Conservation (phyloP, 1,140 invertebrate genomes). For the Aphidius gifuensis region DNA sequence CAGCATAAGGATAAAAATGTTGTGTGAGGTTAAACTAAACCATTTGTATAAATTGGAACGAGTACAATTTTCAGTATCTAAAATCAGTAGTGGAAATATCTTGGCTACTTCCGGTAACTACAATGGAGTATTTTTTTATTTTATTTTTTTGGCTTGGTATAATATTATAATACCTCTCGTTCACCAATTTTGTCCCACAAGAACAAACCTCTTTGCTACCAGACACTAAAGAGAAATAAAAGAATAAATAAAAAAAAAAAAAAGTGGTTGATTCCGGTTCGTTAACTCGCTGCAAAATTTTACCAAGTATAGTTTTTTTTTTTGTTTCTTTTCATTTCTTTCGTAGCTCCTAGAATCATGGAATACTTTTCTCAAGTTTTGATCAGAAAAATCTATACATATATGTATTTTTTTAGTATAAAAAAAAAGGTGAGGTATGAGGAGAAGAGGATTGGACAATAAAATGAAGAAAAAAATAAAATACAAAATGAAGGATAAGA, state of each 20-base stretch:
- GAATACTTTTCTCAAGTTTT: not conserved
- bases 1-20: too few species aligned
- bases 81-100: too few species aligned
- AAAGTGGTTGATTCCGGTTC: slow-evolving; percentile 11
- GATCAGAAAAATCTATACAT: not conserved
- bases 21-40: too few species aligned
- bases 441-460: not conserved
- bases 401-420: slow-evolving; percentile 1
- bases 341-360: too few species aligned
- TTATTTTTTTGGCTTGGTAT: not conserved
- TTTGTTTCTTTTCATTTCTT: too few species aligned
- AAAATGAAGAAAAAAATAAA: not conserved
- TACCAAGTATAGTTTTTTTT: too few species aligned
- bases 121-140: not conserved
- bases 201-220: not conserved
- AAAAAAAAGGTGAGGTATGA: not conserved
- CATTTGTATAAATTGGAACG: too few species aligned
- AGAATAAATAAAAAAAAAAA: too few species aligned
- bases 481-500: slow-evolving; percentile 5
- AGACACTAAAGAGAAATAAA: not conserved
- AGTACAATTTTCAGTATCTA: too few species aligned
- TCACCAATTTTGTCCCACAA: not conserved
- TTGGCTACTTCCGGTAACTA: slow-evolving; percentile 9
- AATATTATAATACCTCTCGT: slow-evolving; percentile 2
- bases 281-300: slow-evolving; percentile 9